phyloP scores from a whole-genome alignment of 2,113 vertebrate genomes.

The Myotis brandtii region DNA sequence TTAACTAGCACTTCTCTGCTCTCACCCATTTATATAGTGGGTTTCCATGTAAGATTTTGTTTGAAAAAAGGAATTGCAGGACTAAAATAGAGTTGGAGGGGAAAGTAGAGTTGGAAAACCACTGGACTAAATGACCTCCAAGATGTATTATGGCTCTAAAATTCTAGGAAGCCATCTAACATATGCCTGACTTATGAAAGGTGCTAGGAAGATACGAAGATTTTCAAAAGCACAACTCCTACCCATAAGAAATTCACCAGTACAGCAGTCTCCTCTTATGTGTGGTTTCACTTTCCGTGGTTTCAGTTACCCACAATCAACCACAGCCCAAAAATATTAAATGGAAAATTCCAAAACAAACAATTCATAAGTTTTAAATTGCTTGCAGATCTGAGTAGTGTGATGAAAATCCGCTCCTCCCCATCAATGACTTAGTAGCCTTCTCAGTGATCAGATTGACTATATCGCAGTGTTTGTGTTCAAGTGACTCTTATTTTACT shows the following conservation, averaged over 20 bases:
- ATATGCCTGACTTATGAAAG: background rate
- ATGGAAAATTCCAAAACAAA: background rate
- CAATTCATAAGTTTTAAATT: background rate
- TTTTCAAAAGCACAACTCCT: background rate
- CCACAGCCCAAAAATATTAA: background rate
- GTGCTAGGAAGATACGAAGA: background rate
- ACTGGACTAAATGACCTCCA: background rate
- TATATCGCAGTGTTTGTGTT: background rate
- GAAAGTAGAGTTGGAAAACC: background rate
- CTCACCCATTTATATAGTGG: background rate
- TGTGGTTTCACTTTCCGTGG: background rate
- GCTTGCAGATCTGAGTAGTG: background rate
- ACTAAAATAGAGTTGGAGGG: background rate
- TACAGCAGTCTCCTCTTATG: background rate
- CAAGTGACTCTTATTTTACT: background rate
- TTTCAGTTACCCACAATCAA: background rate
- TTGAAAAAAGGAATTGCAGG: background rate
- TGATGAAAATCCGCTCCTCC: background rate
- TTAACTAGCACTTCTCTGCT: background rate
- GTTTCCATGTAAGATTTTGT: background rate
- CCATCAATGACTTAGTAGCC: background rate
- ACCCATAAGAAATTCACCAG: background rate
- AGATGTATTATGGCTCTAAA: background rate
- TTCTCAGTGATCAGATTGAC: background rate
- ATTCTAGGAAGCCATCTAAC: background rate